Percentiles rank a stretch among this genome's conserved stretches.
These are phyloP conservation scores for Cactoblastis cactorum DNA, from an alignment of 2,888 invertebrate species.

Conservation along the genomic window DNA sequence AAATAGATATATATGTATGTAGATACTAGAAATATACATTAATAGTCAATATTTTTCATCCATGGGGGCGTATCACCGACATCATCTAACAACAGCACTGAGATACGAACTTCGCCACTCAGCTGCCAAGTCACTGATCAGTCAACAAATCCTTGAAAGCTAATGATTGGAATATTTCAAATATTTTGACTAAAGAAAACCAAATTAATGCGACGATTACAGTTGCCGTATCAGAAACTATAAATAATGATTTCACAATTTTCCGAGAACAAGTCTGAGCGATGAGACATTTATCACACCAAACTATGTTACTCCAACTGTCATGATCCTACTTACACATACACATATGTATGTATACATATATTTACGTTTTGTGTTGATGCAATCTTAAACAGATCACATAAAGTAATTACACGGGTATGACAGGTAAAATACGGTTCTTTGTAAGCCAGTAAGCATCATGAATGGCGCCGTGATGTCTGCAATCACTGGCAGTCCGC, in stretches of 20 bases:
- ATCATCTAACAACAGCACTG: slow-evolving; percentile 36
- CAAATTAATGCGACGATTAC: no score
- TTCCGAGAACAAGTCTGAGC: no score
- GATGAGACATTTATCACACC: no score
- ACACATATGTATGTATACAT: no score
- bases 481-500: slow-evolving; percentile 42
- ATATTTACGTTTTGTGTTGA: background rate
- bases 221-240: background rate
- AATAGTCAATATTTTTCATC: slow-evolving; percentile 15
- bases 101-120: slow-evolving; percentile 39
- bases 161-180: slow-evolving; percentile 33
- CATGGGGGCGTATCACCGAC: slow-evolving; percentile 19
- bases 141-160: slow-evolving; percentile 46
- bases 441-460: slow-evolving; percentile 25
- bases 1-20: no score
- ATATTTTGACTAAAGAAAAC: slow-evolving; percentile 19
- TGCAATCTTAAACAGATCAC: background rate
- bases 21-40: no score
- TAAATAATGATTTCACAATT: background rate
- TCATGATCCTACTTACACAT: no score
- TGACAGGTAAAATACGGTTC: background rate
- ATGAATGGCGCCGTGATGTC: slow-evolving; percentile 50
- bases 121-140: slow-evolving; percentile 36
- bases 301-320: no score
- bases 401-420: background rate